Base-by-base conservation (phyloP, 2,113 vertebrate genomes). In the Scytalopus superciliaris region DNA sequence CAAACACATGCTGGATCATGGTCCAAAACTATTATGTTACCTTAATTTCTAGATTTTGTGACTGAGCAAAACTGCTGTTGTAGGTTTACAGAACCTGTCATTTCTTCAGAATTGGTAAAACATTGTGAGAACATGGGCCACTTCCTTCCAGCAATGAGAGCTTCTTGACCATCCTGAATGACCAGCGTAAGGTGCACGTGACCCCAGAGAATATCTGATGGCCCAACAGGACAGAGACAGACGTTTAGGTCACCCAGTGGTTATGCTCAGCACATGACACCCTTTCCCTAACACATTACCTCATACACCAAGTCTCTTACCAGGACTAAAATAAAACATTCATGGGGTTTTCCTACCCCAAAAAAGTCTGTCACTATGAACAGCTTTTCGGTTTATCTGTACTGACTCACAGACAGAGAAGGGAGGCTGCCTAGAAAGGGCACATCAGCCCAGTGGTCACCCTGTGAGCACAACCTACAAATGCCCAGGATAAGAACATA, bases 401-500 rank as follows among this genome's bases (percentile, higher is more conserved):
- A 40, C 63, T 30, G 37, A 39, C 27, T 37, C 8, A 45, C 12
- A 33, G 47, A 19, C 0, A 0, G 21, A 69, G 30, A 42, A 14
- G 5, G 31, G 19, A 80, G 13, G 19, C 9, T 92, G 72, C 4
- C 56, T 42, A 40, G 11, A 64, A 83, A 53, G 37, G 8, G 0
- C 12, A 8, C 0, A 0, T 14, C 19, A 59, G 10, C 31, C 31
- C 33, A 33, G 25, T 1, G 1, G 11, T 33, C 3, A 0, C 27
- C 14, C 21, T 5, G 6, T 0, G 1, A 84, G 33, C 15, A 55
- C 13, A 82, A 33, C 5, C 35, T 16, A 12, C 0, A 0, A 14
- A 37, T 39, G 6, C 16, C 3, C 62, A 68, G 8, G 4, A 12
- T 3, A 73, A 37, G n/a, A 72, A 24, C 2, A 9, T 2, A 1